Evolutionary conservation across 2,113 vertebrate genomes (phyloP).

Genomic region (Saguinus midas): DNA sequence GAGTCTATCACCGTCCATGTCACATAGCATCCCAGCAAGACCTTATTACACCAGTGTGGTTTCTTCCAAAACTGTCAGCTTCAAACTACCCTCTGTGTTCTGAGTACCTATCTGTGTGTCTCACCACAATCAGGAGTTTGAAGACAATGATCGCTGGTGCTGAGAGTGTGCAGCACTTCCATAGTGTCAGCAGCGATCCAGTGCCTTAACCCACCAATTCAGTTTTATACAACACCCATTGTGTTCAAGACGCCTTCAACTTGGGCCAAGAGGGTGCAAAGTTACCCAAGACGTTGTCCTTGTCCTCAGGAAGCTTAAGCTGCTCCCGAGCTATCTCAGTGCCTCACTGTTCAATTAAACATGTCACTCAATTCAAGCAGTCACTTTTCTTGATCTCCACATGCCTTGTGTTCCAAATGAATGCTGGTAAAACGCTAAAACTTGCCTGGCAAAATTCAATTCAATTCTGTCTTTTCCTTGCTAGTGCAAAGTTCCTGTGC

Average conservation of each 20-base stretch:
- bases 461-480: background rate
- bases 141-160: background rate
- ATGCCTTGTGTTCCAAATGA: background rate
- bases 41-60: no score
- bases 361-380: background rate
- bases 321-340: background rate
- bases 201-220: background rate
- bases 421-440: background rate
- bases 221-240: fast-evolving
- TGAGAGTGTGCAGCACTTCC: background rate
- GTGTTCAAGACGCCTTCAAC: fast-evolving
- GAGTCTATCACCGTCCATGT: background rate
- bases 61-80: background rate
- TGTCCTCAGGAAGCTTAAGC: background rate
- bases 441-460: background rate
- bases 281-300: background rate
- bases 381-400: background rate
- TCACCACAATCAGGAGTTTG: background rate
- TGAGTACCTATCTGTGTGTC: background rate
- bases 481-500: background rate
- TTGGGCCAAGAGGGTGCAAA: background rate
- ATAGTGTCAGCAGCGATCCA: fast-evolving
- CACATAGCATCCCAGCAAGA: background rate
- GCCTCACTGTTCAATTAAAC: background rate
- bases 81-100: background rate